Conservation (phyloP, 2,797 vertebrate species). For the Leuciscus waleckii region DNA sequence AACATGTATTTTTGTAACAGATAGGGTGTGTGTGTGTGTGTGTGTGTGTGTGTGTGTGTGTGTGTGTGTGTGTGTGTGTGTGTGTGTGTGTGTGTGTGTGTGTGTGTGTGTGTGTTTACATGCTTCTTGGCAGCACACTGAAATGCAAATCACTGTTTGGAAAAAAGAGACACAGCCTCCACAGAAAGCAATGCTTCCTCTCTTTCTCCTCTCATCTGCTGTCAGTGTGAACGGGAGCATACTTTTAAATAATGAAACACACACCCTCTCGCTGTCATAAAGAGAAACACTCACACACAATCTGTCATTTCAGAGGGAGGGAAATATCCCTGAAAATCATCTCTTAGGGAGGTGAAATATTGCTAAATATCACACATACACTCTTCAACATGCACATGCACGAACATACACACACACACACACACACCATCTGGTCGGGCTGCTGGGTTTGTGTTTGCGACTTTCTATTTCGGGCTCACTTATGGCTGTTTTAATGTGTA, state of each 20-base stretch:
- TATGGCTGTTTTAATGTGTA: constrained; percentile 21
- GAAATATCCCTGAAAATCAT: constrained; percentile 63
- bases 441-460: constrained; percentile 38
- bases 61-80: constrained; percentile 19
- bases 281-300: constrained; percentile 59
- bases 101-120: constrained; percentile 34
- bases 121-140: constrained; percentile 50
- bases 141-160: constrained; percentile 62
- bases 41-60: constrained; percentile 16
- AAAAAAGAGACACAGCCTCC: constrained; percentile 53
- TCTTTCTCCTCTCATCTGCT: constrained; percentile 58
- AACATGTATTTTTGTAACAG: no score
- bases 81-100: constrained; percentile 13
- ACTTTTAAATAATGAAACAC: constrained; percentile 63
- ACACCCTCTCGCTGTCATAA: constrained; percentile 55
- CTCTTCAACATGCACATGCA: constrained; percentile 3
- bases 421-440: constrained; percentile 45
- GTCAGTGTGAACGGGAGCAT: constrained; percentile 52
- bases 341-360: constrained; percentile 59
- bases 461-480: constrained; percentile 37
- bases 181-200: constrained; percentile 52
- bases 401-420: constrained; percentile 34
- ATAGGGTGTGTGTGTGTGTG: no score
- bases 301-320: constrained; percentile 63
- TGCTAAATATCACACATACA: constrained; percentile 54